Evolutionary conservation across 2,113 vertebrate species (phyloP).

Genomic region (Megaleporinus macrocephalus): DNA sequence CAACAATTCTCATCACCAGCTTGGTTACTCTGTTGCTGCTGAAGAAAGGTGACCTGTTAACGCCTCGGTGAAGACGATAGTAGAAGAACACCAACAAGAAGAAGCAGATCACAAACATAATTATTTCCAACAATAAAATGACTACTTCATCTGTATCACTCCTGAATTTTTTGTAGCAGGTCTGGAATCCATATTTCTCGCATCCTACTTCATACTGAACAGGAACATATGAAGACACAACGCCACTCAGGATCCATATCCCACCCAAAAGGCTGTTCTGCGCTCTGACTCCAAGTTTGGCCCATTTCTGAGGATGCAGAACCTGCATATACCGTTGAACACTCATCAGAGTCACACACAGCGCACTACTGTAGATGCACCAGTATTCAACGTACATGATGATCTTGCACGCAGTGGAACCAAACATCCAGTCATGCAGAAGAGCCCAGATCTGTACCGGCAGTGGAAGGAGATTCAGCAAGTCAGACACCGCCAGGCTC

Average conservation of each 20-base stretch:
- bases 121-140: conserved; percentile 65
- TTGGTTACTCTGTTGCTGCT: conserved; percentile 53
- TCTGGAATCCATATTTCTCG: not conserved
- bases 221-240: conserved; percentile 62
- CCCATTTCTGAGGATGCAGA: conserved; percentile 69
- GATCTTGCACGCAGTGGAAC: conserved; percentile 62
- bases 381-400: conserved; percentile 70
- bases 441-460: conserved; percentile 76
- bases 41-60: conserved; percentile 63
- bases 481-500: conserved; percentile 75
- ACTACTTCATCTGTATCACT: conserved; percentile 47
- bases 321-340: conserved; percentile 75
- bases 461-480: conserved; percentile 72
- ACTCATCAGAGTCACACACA: conserved; percentile 74
- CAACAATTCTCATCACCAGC: conserved; percentile 69
- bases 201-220: conserved; percentile 39
- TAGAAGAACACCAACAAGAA: conserved; percentile 72
- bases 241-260: conserved; percentile 55
- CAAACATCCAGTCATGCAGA: conserved; percentile 67
- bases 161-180: conserved; percentile 54
- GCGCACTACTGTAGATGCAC: conserved; percentile 74
- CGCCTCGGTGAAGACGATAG: conserved; percentile 62
- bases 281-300: conserved; percentile 54
- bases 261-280: conserved; percentile 57
- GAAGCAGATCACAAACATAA: conserved; percentile 62